Conservation (phyloP, 2,888 invertebrate genomes). For the Eumerus sabulonum region DNA sequence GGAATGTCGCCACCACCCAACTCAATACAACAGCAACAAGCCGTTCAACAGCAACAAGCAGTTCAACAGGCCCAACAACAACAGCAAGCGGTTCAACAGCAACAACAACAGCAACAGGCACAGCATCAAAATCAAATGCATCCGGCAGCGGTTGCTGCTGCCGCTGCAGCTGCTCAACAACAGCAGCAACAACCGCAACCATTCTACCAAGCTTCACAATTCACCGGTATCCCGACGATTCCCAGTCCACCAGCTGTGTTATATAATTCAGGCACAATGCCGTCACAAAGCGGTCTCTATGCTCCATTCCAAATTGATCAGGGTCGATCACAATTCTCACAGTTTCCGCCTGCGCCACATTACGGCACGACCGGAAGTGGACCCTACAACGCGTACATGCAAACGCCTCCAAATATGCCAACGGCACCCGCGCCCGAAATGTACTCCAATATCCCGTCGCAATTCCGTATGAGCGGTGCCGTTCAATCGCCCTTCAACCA, state of each 20-base stretch:
- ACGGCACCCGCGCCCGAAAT: constrained; percentile 85
- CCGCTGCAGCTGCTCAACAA: constrained; percentile 69
- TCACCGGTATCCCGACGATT: constrained; percentile 89
- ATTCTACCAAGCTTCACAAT: constrained; percentile 86
- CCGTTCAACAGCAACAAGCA: constrained; percentile 82
- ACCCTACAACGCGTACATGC: constrained; percentile 85
- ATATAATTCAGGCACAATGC: constrained; percentile 88
- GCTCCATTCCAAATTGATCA: constrained; percentile 88
- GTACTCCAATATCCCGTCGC: constrained; percentile 83
- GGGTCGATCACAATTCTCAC: constrained; percentile 89
- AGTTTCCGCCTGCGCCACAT: constrained; percentile 83
- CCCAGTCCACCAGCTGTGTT: constrained; percentile 90
- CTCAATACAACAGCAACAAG: constrained; percentile 69
- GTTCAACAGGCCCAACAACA: constrained; percentile 83
- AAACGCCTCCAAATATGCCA: constrained; percentile 81
- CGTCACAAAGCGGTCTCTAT: constrained; percentile 88
- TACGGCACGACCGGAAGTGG: constrained; percentile 81
- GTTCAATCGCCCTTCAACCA: constrained; percentile 84
- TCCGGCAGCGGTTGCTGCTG: constrained; percentile 59
- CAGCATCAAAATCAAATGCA: constrained; percentile 72
- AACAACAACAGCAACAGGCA: constrained; percentile 79
- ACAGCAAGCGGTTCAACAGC: constrained; percentile 79
- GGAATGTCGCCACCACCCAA: constrained; percentile 79
- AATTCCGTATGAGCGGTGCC: constrained; percentile 83
- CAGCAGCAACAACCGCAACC: constrained; percentile 79